A percentile compares a stretch with the other conserved stretches of the same genome.
Conservation (phyloP, 2,797 vertebrate genomes). For the Sebastes matsubarae region DNA sequence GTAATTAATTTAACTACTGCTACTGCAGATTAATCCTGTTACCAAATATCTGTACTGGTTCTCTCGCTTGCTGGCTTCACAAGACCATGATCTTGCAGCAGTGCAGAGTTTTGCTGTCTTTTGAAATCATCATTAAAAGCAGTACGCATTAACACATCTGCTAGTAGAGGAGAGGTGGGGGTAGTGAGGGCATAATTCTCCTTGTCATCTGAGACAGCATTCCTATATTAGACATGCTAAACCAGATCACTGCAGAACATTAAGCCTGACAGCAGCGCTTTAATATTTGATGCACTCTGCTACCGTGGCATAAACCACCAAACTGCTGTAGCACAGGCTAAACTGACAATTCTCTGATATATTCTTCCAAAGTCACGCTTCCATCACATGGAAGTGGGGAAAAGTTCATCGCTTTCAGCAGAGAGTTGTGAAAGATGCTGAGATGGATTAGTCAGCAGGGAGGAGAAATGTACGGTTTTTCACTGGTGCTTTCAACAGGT, state of each 20-base stretch:
- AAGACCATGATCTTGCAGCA: constrained; percentile 37
- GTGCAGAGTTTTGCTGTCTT: constrained; percentile 56
- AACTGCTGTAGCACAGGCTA: constrained; percentile 47
- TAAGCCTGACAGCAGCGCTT: constrained; percentile 75
- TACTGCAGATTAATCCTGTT: constrained; percentile 32
- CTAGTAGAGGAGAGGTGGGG: constrained; percentile 29
- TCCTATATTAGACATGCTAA: constrained; percentile 77
- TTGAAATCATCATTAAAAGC: constrained; percentile 71
- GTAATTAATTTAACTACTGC: constrained; percentile 40
- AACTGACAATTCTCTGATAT: constrained; percentile 56
- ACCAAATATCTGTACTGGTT: constrained; percentile 44
- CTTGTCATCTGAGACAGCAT: constrained; percentile 72
- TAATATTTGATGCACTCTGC: constrained; percentile 80
- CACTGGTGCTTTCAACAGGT: constrained; percentile 49
- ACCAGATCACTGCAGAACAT: constrained; percentile 81
- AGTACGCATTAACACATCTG: constrained; percentile 61
- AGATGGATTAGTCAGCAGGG: constrained; percentile 38
- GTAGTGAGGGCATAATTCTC: constrained; percentile 57
- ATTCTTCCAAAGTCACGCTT: constrained; percentile 57
- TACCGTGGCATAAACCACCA: constrained; percentile 62
- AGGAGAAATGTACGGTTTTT: constrained; percentile 14
- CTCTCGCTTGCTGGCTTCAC: constrained; percentile 28
- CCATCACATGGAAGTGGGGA: constrained; percentile 26
- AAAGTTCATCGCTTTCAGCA: constrained; percentile 23
- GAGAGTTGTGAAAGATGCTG: constrained; percentile 22